A percentile compares a stretch with the other conserved stretches of the same genome.
Evolutionary conservation across 1,140 invertebrate genomes (phyloP).

Genomic region (Venturia canescens): DNA sequence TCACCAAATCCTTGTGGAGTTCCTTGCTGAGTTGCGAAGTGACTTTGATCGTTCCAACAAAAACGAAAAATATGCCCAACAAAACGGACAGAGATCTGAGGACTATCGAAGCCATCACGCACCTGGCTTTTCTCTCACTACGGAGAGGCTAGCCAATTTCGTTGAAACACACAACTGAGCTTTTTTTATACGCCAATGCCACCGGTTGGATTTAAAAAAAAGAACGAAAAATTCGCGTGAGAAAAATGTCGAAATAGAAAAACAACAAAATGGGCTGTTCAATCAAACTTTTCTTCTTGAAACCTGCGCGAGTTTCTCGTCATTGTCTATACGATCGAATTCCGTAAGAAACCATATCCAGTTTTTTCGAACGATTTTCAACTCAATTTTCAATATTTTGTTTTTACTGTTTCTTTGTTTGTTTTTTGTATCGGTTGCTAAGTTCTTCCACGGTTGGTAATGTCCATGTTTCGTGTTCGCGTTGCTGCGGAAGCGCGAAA

Average conservation of each 20-base stretch:
- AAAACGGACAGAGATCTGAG: constrained; percentile 93
- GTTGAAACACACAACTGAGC: background rate
- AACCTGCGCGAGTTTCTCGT: background rate
- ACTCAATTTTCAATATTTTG: background rate
- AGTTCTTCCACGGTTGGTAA: constrained; percentile 42
- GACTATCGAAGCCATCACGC: constrained; percentile 85
- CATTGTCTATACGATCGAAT: background rate
- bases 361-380: background rate
- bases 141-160: too few species aligned
- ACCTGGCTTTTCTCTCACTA: constrained; percentile 28
- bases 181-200: background rate
- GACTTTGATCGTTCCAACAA: constrained; percentile 95
- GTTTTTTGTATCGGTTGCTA: background rate
- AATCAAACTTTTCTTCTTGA: background rate
- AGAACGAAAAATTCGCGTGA: background rate
- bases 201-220: background rate
- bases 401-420: background rate
- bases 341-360: background rate
- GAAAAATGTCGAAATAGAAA: background rate
- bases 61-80: constrained; percentile 96
- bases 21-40: constrained; percentile 95
- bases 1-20: constrained; percentile 97
- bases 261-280: background rate
- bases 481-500: constrained; percentile 54
- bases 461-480: constrained; percentile 52